Evolutionary conservation across 2,888 invertebrate species (phyloP), one percentile per base, ranked within the genome.

Genomic region (Scelioninae gen. 1): DNA sequence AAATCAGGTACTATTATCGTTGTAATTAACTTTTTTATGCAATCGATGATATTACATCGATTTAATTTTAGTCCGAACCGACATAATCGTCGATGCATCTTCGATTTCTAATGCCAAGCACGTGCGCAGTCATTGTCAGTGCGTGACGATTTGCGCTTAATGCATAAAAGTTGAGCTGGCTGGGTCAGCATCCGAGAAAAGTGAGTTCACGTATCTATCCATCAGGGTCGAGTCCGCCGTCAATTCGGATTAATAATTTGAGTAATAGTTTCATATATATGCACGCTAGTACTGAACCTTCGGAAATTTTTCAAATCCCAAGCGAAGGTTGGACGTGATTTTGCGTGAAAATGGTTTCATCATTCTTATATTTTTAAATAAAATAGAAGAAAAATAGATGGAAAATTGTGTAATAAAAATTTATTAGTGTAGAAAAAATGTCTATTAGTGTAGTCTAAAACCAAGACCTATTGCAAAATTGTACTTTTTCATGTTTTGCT

Each of bases 141-240:
- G 87, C 89, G 87, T 87, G 88, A 87, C 89, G 80, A 89, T 88
- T 88, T 83, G 84, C 83, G 86, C 85, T 79, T 87, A 89, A 90
- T 90, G 87, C 89, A 90, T 88, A 89, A 88, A 84, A 82, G 68
- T 85, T 88, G 74, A 85, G 89, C 86, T 87, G 87, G 88, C 89
- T 87, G 83, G 85, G 86, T 78, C 90, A 89, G 89, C 89, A 89
- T 91, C 90, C 87, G 34, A 81, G 76, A 72, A 75, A 83, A 63
- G 45, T 13, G 51, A 63, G 11, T 47, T 40, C 29, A 38, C 23
- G 38, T 40, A 68, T 80, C 69, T 63, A 32, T 13, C 34, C 43
- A 74, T 74, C 65, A 60, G 47, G 68, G 47, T 6, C 60, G 15
- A 47, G 43, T 6, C 23, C 5, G 11, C 5, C 13, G 45, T 34